Evolutionary conservation across 2,888 invertebrate genomes (phyloP).

Genomic region (Phytoseiulus persimilis): DNA sequence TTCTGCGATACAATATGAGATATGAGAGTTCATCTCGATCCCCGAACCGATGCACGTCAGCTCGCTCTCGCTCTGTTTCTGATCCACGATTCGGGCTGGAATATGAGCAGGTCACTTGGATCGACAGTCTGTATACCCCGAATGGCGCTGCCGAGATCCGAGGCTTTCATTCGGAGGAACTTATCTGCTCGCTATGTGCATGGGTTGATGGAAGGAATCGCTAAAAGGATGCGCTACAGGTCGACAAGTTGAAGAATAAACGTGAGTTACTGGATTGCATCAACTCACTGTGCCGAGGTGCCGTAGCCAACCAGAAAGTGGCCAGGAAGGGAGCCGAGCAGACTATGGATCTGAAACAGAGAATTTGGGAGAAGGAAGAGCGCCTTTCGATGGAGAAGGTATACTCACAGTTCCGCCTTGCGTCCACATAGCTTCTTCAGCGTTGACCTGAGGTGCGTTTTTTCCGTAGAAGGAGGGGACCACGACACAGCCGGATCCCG

Average conservation of each 20-base stretch:
- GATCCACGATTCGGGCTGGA: too few relatives aligned
- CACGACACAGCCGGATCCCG: background rate
- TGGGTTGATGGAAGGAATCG: background rate
- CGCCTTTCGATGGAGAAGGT: background rate
- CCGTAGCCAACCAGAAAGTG: constrained; percentile 25
- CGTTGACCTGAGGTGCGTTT: too few relatives aligned
- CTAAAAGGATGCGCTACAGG: background rate
- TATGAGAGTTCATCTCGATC: too few relatives aligned
- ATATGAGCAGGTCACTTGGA: too few relatives aligned
- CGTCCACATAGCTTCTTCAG: too few relatives aligned
- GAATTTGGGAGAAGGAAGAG: background rate
- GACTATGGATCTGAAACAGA: background rate
- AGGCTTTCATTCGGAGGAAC: too few relatives aligned
- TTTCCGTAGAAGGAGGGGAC: background rate
- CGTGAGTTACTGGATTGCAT: background rate
- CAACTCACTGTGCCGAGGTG: constrained; percentile 1
- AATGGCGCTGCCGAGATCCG: too few relatives aligned
- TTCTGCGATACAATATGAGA: too few relatives aligned
- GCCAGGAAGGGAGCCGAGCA: background rate
- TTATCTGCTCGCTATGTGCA: too few relatives aligned
- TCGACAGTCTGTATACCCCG: too few relatives aligned
- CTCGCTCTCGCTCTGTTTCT: too few relatives aligned
- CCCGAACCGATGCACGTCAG: too few relatives aligned
- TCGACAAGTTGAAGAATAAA: background rate
- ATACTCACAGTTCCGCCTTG: background rate